These are phyloP conservation scores for Coracias cyanogaster DNA, from an alignment of 2,797 vertebrate species.

Conservation along the genomic window DNA sequence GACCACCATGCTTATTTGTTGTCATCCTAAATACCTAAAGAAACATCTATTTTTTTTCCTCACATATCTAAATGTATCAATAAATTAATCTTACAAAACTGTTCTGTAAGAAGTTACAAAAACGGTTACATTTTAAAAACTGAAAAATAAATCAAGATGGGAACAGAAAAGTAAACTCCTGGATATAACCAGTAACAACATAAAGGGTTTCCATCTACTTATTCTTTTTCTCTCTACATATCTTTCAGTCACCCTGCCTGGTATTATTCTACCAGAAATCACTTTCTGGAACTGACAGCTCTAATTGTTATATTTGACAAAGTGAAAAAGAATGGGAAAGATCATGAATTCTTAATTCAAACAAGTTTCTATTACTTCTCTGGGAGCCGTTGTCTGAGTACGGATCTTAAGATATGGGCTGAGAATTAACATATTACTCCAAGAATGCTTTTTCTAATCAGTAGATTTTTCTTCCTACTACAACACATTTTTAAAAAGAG, in stretches of 20 bases:
- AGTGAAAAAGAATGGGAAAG: constrained; percentile 15
- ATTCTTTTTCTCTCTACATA: neutral
- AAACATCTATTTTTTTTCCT: neutral
- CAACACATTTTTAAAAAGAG: neutral
- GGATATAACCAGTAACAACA: neutral
- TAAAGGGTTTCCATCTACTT: neutral
- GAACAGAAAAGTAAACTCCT: neutral
- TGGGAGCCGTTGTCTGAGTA: neutral
- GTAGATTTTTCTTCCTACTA: neutral
- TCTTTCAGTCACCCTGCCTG: no score
- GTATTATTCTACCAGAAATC: constrained; percentile 11
- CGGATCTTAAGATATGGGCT: neutral
- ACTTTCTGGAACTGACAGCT: constrained; percentile 24
- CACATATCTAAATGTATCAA: neutral
- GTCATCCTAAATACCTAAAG: neutral
- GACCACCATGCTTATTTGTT: neutral
- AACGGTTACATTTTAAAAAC: neutral
- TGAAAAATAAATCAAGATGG: neutral
- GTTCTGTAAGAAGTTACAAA: neutral
- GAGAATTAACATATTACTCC: neutral
- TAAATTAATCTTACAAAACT: neutral
- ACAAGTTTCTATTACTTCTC: constrained; percentile 9
- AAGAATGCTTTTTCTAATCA: neutral
- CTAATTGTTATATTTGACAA: neutral
- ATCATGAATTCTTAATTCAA: constrained; percentile 23